A percentile compares a stretch with the other conserved stretches of the same genome.
These are phyloP conservation scores for Porites evermanni DNA, from an alignment of 92 coral and sea anemone species.

Conservation along the genomic window DNA sequence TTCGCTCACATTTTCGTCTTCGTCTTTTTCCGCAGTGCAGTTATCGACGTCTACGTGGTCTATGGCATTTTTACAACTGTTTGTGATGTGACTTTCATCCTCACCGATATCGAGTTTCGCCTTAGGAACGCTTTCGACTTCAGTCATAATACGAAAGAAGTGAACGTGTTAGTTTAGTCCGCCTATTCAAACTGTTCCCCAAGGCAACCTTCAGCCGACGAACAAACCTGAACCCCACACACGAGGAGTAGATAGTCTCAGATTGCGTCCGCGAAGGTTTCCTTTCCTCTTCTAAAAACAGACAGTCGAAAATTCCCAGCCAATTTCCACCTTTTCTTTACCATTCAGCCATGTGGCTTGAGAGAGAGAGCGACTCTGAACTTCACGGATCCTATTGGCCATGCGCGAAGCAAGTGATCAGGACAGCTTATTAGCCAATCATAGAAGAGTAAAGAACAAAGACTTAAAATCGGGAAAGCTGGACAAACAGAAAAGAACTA, in stretches of 20 bases:
- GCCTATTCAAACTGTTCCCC: slow-evolving; percentile 82
- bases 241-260: slow-evolving; percentile 80
- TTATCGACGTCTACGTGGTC: slow-evolving; percentile 50
- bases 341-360: slow-evolving; percentile 96
- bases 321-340: slow-evolving; percentile 79
- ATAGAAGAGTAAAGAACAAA: slow-evolving; percentile 26
- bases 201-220: slow-evolving; percentile 94
- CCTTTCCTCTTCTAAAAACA: slow-evolving; percentile 76
- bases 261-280: slow-evolving; percentile 97
- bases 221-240: slow-evolving; percentile 92
- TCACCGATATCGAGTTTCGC: slow-evolving; percentile 78
- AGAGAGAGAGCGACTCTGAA: slow-evolving; percentile 77
- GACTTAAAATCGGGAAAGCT: slow-evolving; percentile 11
- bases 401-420: slow-evolving; percentile 78
- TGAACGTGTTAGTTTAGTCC: slow-evolving; percentile 73
- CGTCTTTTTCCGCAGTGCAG: slow-evolving; percentile 43
- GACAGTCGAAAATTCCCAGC: slow-evolving; percentile 67
- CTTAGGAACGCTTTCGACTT: slow-evolving; percentile 89
- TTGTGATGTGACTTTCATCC: slow-evolving; percentile 64
- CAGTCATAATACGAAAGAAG: slow-evolving; percentile 89
- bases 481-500: slow-evolving; percentile 42
- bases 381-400: slow-evolving; percentile 60
- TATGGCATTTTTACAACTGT: slow-evolving; percentile 26
- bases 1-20: slow-evolving; percentile 52
- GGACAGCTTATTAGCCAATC: slow-evolving; percentile 66